Base-by-base conservation (phyloP, 2,888 invertebrate species). In the Drosophila falleni region DNA sequence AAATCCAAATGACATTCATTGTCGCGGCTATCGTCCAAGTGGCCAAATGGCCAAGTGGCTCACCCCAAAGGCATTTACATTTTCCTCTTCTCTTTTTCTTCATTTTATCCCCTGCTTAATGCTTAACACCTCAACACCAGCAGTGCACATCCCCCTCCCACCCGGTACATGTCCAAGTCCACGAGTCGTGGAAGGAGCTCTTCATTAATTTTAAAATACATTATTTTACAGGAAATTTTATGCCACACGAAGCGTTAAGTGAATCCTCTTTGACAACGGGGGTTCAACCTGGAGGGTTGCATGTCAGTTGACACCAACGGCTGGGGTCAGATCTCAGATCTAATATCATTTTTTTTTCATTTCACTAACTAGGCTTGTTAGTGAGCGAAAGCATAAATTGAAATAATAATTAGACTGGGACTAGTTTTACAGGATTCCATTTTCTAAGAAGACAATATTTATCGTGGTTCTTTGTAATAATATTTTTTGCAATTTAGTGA, bases 1-100 rank as follows among this genome's bases (percentile, higher is more conserved):
- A 75, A 83, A 86, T 85, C 88, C 88, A 73, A 85, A 82, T 80
- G 83, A 78, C 83, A 87, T 86, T 85, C 88, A 87, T 75, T 74
- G 75, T 54, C 37, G 49, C 63, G 11, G 47, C 42, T 33, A 39
- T 29, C 53, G 41, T 55, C 59, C 51, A 74, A 60, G 33, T 58
- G 69, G 42, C 51, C 42, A 64, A 46, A 35, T 41, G 49, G 35
- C 55, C 54, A 31, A 63, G 39, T 49, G 31, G 13, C 51, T 23
- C 49, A 49, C 46, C 54, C 62, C 47, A 44, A 54, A 62, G 47
- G 31, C 46, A 47, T 55, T 62, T 23, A 47, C 39, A 31, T 46
- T 41, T 54, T 62, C 46, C 46, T n/a, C 2, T 37, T 44, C 26
- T 35, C 39, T 55, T 26, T 23, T 50, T n/a, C n/a, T 56, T 26